phyloP scores from a whole-genome alignment of 2,888 invertebrate genomes.

The Euplagia quadripunctaria region DNA sequence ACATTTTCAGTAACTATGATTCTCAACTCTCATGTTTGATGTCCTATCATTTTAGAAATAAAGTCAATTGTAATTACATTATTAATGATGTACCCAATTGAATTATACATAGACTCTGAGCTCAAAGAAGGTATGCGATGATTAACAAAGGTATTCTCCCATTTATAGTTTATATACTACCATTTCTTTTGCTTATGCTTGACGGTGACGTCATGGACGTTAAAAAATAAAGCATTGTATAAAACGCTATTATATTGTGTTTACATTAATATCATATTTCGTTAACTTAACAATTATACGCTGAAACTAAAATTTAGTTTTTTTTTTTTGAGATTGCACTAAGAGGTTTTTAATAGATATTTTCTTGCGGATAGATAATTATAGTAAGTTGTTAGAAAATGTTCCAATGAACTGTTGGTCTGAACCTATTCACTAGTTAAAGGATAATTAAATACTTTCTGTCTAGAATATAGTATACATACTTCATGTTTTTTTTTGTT shows the following conservation, averaged over 20 bases:
- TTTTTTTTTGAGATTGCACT: conserved; percentile 12
- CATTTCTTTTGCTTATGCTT: not conserved
- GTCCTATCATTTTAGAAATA: conserved; percentile 5
- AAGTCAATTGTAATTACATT: not conserved
- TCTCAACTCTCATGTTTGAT: conserved; percentile 1
- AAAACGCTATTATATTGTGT: too few relatives aligned
- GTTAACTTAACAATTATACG: not conserved
- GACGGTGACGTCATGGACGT: not conserved
- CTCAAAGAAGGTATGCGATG: not conserved
- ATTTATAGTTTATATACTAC: not conserved
- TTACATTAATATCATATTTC: too few relatives aligned
- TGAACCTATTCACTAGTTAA: too few relatives aligned
- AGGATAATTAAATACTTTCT: too few relatives aligned
- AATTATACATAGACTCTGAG: not conserved
- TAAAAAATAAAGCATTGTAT: too few relatives aligned
- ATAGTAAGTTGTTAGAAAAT: too few relatives aligned
- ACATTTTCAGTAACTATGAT: not conserved
- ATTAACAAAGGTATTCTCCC: not conserved
- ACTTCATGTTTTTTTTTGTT: not conserved
- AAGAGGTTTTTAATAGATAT: not conserved
- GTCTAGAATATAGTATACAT: too few relatives aligned
- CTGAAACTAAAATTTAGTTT: conserved; percentile 7
- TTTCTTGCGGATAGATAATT: too few relatives aligned
- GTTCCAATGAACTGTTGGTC: too few relatives aligned
- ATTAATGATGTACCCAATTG: not conserved